Evolutionary conservation across 2,113 vertebrate genomes (phyloP), one percentile per base, ranked within the genome.

Genomic region (Cyphomyrus plagiostoma): DNA sequence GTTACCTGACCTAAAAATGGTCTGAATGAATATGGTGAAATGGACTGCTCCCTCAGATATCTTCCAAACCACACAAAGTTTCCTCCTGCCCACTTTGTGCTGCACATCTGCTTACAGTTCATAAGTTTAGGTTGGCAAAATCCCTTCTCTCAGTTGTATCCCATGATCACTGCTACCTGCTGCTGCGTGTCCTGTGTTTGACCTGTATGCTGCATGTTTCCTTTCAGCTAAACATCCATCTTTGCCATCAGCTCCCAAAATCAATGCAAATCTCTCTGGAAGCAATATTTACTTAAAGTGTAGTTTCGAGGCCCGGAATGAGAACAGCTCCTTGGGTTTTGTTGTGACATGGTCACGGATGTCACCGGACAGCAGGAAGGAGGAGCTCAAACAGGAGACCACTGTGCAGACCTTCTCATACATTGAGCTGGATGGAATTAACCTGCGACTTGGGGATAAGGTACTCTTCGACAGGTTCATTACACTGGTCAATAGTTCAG

Each of bases 361-460:
- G 91, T 97, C 96, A 35, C 91, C 96, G 58, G 95, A 95, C 87
- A 96, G 96, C 89, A 83, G 91, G 90, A 97, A 94, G 92, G 97
- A 99, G 92, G 96, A 99, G 84, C 95, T 98, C 84, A 97, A 94
- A 66, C 94, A 88, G 89, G 98, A 98, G 93, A 97, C 95, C 89
- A 94, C 96, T 53, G 87, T 98, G 91, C 96, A 94, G 91, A 91
- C 93, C 0, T 95, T 95, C 48, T 96, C 97, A 53, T 92, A 96
- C 42, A 96, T 98, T 23, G 97, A 99, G 91, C 91, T 99, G 91
- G 98, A 99, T 74, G 97, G 98, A 9, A 96, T 98, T 93, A 98
- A 97, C 74, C 35, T 98, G 42, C 95, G 96, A 90, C 95, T 99
- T 56, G 97, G 97, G 93, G 98, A 99, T 91, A 97, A 92, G 94